These are phyloP conservation scores for Daubentonia madagascariensis DNA, from an alignment of 2,113 vertebrate species.

Conservation along the genomic window DNA sequence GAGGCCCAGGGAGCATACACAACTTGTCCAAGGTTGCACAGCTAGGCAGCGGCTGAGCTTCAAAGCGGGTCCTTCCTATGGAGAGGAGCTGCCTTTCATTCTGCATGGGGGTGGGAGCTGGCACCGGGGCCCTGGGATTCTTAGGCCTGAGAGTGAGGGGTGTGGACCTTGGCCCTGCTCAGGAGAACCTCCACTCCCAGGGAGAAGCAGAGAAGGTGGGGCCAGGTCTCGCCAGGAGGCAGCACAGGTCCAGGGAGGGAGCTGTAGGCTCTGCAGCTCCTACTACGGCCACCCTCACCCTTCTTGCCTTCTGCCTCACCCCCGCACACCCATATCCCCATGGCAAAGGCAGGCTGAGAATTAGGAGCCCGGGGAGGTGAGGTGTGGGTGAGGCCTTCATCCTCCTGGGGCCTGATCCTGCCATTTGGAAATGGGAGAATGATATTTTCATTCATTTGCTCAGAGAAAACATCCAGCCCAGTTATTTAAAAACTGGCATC, in stretches of 20 bases:
- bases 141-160: not conserved
- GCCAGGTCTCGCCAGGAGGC: not conserved
- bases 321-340: too few relatives aligned
- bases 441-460: rapidly evolving
- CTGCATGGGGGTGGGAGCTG: not conserved
- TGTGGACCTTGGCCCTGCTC: not conserved
- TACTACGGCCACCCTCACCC: rapidly evolving
- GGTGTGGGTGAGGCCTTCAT: too few relatives aligned
- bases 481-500: not conserved
- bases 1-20: not conserved
- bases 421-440: not conserved
- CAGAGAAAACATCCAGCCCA: not conserved
- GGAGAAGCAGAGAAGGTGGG: not conserved
- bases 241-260: not conserved
- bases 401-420: not conserved
- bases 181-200: not conserved
- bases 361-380: rapidly evolving
- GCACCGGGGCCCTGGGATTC: not conserved
- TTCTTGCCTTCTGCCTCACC: not conserved
- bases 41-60: not conserved
- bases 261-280: not conserved
- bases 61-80: not conserved
- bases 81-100: not conserved
- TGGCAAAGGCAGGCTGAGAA: not conserved
- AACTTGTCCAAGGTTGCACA: not conserved